Evolutionary conservation across 1,140 invertebrate genomes (phyloP).

Genomic region (Drosophila repleta): DNA sequence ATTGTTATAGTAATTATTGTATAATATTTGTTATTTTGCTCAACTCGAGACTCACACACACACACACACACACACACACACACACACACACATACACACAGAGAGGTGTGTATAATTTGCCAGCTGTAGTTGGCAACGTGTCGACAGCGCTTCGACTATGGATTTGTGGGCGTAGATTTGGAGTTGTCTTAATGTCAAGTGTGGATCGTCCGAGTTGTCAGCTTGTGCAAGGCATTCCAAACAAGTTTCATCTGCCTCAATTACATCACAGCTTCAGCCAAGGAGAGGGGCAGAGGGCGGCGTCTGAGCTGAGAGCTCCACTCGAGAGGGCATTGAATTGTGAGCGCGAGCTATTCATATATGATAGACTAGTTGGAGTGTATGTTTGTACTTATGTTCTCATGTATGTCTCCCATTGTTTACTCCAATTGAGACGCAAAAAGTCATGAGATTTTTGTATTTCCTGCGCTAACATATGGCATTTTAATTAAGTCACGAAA

Average conservation of each 20-base stretch:
- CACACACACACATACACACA: background rate
- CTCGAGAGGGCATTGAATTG: constrained; percentile 19
- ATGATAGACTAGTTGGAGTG: background rate
- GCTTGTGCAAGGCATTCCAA: constrained; percentile 38
- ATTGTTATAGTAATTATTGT: constrained; percentile 42
- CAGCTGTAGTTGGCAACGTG: constrained; percentile 13
- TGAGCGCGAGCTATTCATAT: background rate
- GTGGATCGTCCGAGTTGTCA: constrained; percentile 42
- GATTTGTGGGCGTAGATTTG: constrained; percentile 53
- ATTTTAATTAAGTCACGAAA: background rate
- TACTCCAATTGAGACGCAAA: constrained; percentile 2
- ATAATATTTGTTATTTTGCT: constrained; percentile 46
- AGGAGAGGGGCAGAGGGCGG: background rate
- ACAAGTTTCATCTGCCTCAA: constrained; percentile 34
- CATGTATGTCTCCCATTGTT: background rate
- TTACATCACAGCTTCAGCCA: constrained; percentile 5
- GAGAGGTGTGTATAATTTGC: constrained; percentile 52
- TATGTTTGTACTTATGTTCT: background rate
- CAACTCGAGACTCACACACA: constrained; percentile 6
- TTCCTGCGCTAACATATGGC: background rate
- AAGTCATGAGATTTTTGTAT: background rate
- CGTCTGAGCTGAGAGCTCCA: background rate
- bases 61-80: constrained; percentile 18
- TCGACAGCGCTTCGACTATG: constrained; percentile 18
- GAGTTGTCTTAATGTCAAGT: constrained; percentile 63